Percentiles rank a stretch among this genome's conserved stretches.
These are phyloP conservation scores for Eurypyga helias DNA, from an alignment of 2,113 vertebrate species.

Conservation along the genomic window DNA sequence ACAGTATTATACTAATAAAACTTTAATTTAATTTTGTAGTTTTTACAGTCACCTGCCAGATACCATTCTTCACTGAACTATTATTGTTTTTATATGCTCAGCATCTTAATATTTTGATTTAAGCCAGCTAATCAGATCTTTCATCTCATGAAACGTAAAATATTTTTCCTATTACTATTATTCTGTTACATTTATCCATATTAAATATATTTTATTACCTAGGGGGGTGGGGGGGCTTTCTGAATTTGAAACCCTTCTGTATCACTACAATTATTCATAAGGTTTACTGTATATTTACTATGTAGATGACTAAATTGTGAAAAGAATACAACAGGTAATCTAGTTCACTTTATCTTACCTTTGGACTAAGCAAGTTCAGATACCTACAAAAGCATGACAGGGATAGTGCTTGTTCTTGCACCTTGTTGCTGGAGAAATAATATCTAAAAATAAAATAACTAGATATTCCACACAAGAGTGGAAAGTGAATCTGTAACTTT, in stretches of 20 bases:
- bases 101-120: neutral
- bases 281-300: neutral
- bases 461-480: neutral
- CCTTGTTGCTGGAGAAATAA: neutral
- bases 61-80: neutral
- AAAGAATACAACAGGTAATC: neutral
- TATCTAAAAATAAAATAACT: neutral
- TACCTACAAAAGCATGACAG: neutral
- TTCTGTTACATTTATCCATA: neutral
- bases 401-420: neutral
- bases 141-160: neutral
- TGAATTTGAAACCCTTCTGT: neutral
- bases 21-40: neutral
- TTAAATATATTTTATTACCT: neutral
- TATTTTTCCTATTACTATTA: neutral
- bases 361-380: neutral
- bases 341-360: neutral
- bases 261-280: neutral
- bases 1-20: neutral
- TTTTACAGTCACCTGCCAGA: neutral
- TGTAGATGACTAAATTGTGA: neutral
- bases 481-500: neutral
- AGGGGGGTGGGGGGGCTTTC: neutral
- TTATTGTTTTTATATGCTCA: neutral
- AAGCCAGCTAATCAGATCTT: neutral